Base-by-base conservation (phyloP, 2,888 invertebrate genomes). In the Cabera pusaria region DNA sequence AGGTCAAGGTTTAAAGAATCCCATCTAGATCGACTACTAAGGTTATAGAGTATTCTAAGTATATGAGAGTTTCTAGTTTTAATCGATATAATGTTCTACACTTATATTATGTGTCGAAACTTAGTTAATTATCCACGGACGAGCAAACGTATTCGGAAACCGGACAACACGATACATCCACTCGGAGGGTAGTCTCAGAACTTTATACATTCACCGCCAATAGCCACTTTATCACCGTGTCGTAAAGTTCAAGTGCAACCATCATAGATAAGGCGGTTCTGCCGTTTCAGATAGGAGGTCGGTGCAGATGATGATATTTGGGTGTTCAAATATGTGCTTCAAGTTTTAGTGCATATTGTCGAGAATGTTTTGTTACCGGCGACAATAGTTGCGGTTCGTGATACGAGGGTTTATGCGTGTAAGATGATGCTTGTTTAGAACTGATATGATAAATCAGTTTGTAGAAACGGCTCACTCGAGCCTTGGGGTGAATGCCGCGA, bases 371-470 rank as follows among this genome's bases (percentile, higher is more conserved):
- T 78, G 82, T 61, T 52, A 44, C 38, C 62, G 59, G 8, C 7
- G 10, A 35, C 41, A 31, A 42, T 35, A 42, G 60, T 66, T 66
- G 70, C 53, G 72, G 69, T 55, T 60, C 63, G 69, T 66, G 81
- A 81, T 84, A 80, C 64, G 72, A 66, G 73, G 84, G 83, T 85
- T 86, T 86, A 86, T 83, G 84, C 76, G 79, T 86, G 86, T 86
- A 85, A 86, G 86, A 87, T 86, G 87, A 87, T 75, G 87, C 84
- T 87, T 86, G 87, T 88, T 88, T 80, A 70, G 72, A 82, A 82
- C 76, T 76, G 85, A 85, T 87, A 86, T 87, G 87, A 87, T 87
- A 87, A 87, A 88, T 88, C 87, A 87, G 85, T 84, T 84, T 80
- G 76, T 68, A 76, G 68, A 67, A 83, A 84, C 78, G 74, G 76